Evolutionary conservation across 2,797 vertebrate species (phyloP).

Genomic region (Crocidura indochinensis): DNA sequence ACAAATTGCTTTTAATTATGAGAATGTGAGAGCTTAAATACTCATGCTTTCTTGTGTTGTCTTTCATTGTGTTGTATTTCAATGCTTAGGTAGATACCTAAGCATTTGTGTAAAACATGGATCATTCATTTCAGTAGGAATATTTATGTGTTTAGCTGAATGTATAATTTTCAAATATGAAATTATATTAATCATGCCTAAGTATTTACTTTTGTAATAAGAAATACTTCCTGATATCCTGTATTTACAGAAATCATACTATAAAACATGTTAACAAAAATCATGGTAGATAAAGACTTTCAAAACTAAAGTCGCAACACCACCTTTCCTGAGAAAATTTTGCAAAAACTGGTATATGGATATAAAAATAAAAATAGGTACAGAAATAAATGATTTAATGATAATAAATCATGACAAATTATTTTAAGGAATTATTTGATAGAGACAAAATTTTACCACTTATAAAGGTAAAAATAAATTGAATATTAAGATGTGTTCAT

Average conservation of each 20-base stretch:
- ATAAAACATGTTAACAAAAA: background rate
- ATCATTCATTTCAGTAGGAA: background rate
- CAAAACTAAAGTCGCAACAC: no score
- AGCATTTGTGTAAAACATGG: background rate
- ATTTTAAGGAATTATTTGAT: no score
- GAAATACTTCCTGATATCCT: background rate
- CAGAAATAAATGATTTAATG: no score
- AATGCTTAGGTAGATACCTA: constrained; percentile 10
- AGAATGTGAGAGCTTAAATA: background rate
- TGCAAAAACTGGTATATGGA: no score
- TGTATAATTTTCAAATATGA: background rate
- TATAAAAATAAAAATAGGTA: no score
- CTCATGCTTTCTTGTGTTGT: background rate
- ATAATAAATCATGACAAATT: no score
- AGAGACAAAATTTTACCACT: no score
- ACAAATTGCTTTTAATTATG: background rate
- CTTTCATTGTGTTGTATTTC: background rate
- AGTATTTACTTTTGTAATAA: constrained; percentile 17
- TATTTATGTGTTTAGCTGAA: background rate
- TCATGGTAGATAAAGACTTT: background rate
- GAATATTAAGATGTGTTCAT: no score
- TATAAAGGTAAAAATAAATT: no score
- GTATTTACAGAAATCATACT: constrained; percentile 13
- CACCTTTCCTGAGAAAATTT: no score
- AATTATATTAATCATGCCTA: background rate